phyloP scores from a whole-genome alignment of 1,140 invertebrate genomes.

The Matsumurasca onukii region DNA sequence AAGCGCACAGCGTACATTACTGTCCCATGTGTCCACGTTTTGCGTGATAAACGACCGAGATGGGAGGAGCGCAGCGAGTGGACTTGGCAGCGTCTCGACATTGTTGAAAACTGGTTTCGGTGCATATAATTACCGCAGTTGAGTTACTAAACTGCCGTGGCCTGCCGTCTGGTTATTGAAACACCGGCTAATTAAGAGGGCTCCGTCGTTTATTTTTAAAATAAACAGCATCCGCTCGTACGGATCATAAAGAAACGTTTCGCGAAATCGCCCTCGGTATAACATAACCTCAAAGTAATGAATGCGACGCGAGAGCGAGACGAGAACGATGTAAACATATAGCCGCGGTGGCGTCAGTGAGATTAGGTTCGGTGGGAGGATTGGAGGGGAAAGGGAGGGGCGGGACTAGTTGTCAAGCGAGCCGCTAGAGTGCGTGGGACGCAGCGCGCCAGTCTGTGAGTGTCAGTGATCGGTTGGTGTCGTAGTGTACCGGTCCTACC shows the following conservation, averaged over 20 bases:
- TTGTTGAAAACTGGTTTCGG: slow-evolving; percentile 24
- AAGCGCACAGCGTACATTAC: too few relatives aligned
- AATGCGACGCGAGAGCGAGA: neutral
- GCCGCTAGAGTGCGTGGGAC: slow-evolving; percentile 21
- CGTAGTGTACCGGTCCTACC: slow-evolving; percentile 9
- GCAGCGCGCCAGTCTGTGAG: slow-evolving; percentile 19
- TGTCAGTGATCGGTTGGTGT: slow-evolving; percentile 15
- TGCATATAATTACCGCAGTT: slow-evolving; percentile 13
- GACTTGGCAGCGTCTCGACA: slow-evolving; percentile 17
- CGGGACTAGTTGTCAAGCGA: slow-evolving; percentile 11
- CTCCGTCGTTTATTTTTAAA: neutral
- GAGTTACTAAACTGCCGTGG: neutral
- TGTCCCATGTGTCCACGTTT: too few relatives aligned
- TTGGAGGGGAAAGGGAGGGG: slow-evolving; percentile 2
- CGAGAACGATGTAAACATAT: slow-evolving; percentile 13
- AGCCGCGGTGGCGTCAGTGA: slow-evolving; percentile 2
- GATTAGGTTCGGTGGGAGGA: neutral
- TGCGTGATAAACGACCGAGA: neutral
- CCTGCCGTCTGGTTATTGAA: neutral
- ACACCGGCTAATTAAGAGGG: neutral
- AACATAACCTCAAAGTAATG: neutral
- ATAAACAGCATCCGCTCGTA: neutral
- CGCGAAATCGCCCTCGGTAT: neutral
- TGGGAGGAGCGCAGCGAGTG: neutral
- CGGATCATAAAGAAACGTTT: neutral